A percentile compares a stretch with the other conserved stretches of the same genome.
These are phyloP conservation scores for Amblyopsis rosae DNA, from an alignment of 2,113 vertebrate genomes.

Conservation along the genomic window DNA sequence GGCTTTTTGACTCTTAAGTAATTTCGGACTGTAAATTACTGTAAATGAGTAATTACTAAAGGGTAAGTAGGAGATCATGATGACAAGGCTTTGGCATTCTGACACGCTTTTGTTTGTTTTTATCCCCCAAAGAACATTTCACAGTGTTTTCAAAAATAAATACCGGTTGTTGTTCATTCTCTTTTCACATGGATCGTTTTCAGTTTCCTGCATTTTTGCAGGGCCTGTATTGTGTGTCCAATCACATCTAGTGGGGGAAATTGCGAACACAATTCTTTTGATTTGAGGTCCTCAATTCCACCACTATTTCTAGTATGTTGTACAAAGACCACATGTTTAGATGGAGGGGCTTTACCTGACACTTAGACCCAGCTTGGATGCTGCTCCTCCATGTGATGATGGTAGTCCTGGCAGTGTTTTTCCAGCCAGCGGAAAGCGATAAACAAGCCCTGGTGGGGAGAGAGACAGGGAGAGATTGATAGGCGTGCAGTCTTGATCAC, in stretches of 20 bases:
- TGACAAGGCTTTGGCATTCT: too few species aligned
- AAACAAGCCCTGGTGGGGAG: conserved; percentile 27
- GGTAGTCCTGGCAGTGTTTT: conserved; percentile 35
- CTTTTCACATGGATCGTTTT: not conserved
- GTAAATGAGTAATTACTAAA: too few species aligned
- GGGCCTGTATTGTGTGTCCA: not conserved
- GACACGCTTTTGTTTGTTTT: too few species aligned
- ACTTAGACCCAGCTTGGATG: conserved; percentile 31
- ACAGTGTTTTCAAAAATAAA: too few species aligned
- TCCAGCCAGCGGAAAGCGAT: conserved; percentile 45
- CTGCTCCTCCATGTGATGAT: conserved; percentile 34
- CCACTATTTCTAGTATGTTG: conserved; percentile 20
- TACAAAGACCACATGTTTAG: conserved; percentile 33
- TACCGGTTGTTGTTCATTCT: not conserved
- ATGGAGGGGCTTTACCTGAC: conserved; percentile 31
- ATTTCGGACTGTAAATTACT: too few species aligned
- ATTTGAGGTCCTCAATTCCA: conserved; percentile 21
- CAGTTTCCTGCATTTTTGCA: too few species aligned
- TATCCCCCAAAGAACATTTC: too few species aligned
- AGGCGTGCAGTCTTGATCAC: conserved; percentile 61
- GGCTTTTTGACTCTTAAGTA: too few species aligned
- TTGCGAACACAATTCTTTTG: not conserved
- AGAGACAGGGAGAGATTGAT: conserved; percentile 43
- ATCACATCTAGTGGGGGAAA: not conserved
- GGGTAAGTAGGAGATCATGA: too few species aligned